Evolutionary conservation across 1,140 invertebrate species (phyloP).

Genomic region (Varroa destructor): DNA sequence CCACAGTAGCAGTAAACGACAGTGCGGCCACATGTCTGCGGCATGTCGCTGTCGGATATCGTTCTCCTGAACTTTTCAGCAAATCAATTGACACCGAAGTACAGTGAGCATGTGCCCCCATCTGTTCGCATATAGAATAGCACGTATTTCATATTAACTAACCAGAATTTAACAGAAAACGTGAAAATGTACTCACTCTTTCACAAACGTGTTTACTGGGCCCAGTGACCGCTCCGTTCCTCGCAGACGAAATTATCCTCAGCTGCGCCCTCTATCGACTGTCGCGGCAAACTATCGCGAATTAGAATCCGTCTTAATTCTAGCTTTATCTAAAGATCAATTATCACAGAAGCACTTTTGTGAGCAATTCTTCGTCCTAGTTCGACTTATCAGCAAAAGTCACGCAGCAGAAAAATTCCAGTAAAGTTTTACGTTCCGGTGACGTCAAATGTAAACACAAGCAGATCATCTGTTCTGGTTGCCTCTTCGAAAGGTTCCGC

Average conservation of each 20-base stretch:
- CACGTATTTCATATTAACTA: conserved; percentile 1
- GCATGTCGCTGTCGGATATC: background rate
- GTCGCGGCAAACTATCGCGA: conserved; percentile 26
- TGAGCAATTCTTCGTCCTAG: too few relatives aligned
- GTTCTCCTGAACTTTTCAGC: too few relatives aligned
- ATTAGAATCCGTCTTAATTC: background rate
- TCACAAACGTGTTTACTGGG: conserved; percentile 27
- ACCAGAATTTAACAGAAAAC: conserved; percentile 18
- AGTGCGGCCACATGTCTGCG: conserved; percentile 14
- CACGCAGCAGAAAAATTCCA: too few relatives aligned
- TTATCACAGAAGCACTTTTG: too few relatives aligned
- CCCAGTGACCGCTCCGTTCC: conserved; percentile 26
- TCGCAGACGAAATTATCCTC: conserved; percentile 22
- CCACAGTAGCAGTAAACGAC: too few relatives aligned
- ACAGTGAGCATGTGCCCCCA: too few relatives aligned
- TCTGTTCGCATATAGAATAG: too few relatives aligned
- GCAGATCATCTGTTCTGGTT: conserved; percentile 3
- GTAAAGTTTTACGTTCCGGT: background rate
- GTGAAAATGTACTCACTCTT: conserved; percentile 27
- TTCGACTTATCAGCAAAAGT: too few relatives aligned
- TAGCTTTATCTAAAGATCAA: too few relatives aligned
- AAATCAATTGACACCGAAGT: too few relatives aligned
- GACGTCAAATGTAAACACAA: conserved; percentile 28
- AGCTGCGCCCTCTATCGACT: conserved; percentile 14
- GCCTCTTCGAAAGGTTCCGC: conserved; percentile 22